A percentile compares a stretch with the other conserved stretches of the same genome.
Conservation (phyloP, 2,113 vertebrate species). For the Phrynosoma blainvillii region DNA sequence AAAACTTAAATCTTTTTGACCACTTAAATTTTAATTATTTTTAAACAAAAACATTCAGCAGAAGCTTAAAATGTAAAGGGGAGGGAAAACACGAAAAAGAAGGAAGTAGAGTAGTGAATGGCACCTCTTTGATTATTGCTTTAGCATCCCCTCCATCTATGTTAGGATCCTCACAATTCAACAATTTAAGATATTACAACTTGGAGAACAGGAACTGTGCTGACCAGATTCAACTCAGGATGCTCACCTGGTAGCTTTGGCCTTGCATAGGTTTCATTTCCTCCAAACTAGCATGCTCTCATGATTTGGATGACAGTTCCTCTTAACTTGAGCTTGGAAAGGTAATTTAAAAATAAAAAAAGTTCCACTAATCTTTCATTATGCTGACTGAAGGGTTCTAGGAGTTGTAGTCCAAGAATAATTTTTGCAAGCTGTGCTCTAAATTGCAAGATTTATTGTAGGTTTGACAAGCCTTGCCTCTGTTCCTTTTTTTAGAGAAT, state of each 20-base stretch:
- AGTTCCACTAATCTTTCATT: too few species aligned
- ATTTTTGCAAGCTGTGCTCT: too few species aligned
- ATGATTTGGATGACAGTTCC: not conserved
- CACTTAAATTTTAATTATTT: not conserved
- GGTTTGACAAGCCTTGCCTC: not conserved
- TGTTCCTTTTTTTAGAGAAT: not conserved
- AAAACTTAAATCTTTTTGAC: not conserved
- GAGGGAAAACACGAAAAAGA: too few species aligned
- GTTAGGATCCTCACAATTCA: not conserved
- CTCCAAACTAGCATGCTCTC: not conserved
- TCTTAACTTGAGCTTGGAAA: not conserved
- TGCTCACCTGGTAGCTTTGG: not conserved
- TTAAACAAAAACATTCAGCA: not conserved
- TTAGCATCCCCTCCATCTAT: not conserved
- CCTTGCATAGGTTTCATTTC: not conserved
- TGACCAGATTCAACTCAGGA: too few species aligned
- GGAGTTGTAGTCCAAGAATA: too few species aligned
- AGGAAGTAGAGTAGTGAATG: not conserved
- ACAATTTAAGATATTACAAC: not conserved
- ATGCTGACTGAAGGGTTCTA: too few species aligned
- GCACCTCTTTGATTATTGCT: not conserved
- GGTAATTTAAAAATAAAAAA: too few species aligned
- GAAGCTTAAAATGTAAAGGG: too few species aligned
- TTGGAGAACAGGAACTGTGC: too few species aligned
- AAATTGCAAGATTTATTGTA: too few species aligned